Base-by-base conservation (phyloP, 1,140 invertebrate genomes). In the Caerostris extrusa region DNA sequence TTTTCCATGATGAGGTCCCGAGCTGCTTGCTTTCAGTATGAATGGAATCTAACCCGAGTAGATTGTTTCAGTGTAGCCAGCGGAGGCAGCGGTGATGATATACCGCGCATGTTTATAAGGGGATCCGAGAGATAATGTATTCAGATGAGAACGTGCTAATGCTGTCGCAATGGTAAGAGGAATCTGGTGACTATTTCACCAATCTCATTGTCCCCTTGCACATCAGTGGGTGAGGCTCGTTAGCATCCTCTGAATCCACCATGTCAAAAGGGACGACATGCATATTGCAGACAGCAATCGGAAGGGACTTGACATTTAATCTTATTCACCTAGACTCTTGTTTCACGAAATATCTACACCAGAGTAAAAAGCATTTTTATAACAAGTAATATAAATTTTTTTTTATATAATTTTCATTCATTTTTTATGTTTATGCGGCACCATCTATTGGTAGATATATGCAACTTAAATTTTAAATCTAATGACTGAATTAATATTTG, bases 201-300 rank as follows among this genome's bases (percentile, higher is more conserved):
- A 81, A 81, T 81, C 71, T 81, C 71, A 81, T 81, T 81, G 50
- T 77, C 34, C 71, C 34, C 71, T 12, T 81, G 71, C 71, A 53
- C 71, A 7, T 53, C 7, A 19, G 71, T 19, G 34, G 71, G 71
- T 53, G 71, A 14, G 71, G 17, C 71, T 81, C 50, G 71, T 81
- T 81, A 81, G 71, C 34, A 53, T 81, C 71, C 4, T 53, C 6
- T 81, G 61, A 5, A 67, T n/a, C 12, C 71, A 50, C 17, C 50
- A 19, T 34, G 71, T 53, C 19, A 19, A 50, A 50, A 81, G 34
- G 71, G 50, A 81, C 34, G 34, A 2, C 34, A 34, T 34, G 34
- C 34, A 34, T 34, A 34, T 34, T 34, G 34, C 34, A 34, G 34
- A 34, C 34, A 34, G 34, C 34, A 34, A 34, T 34, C 34, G 34